phyloP scores from a whole-genome alignment of 2,113 vertebrate genomes.

The Nesoenas mayeri region DNA sequence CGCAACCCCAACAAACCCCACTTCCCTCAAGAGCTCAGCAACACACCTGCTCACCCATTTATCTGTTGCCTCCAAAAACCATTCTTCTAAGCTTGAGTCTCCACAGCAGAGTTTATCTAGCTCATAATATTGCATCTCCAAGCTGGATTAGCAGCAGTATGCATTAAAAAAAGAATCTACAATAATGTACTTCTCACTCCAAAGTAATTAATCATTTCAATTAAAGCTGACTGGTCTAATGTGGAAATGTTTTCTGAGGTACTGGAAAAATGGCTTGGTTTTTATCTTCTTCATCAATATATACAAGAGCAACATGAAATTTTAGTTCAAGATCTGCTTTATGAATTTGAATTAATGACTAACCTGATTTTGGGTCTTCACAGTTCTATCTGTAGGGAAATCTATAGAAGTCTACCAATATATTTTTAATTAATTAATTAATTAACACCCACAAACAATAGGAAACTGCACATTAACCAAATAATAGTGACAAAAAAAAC shows the following conservation, averaged over 20 bases:
- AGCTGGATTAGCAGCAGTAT: background rate
- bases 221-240: background rate
- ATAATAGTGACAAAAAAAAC: background rate
- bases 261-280: background rate
- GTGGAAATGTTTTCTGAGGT: background rate
- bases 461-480: background rate
- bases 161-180: background rate
- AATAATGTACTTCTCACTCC: background rate
- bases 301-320: background rate
- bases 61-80: background rate
- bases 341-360: background rate
- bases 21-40: background rate
- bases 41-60: background rate
- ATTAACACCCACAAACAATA: background rate
- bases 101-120: background rate
- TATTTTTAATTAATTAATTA: background rate
- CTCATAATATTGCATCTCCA: background rate
- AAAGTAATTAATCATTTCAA: background rate
- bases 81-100: background rate
- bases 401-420: fast-evolving
- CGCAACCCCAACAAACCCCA: background rate
- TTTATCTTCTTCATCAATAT: background rate
- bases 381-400: background rate
- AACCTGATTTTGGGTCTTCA: background rate
- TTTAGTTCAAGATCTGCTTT: background rate